phyloP scores from a whole-genome alignment of 2,888 invertebrate species.

The Eueremaeus valkanovi region DNA sequence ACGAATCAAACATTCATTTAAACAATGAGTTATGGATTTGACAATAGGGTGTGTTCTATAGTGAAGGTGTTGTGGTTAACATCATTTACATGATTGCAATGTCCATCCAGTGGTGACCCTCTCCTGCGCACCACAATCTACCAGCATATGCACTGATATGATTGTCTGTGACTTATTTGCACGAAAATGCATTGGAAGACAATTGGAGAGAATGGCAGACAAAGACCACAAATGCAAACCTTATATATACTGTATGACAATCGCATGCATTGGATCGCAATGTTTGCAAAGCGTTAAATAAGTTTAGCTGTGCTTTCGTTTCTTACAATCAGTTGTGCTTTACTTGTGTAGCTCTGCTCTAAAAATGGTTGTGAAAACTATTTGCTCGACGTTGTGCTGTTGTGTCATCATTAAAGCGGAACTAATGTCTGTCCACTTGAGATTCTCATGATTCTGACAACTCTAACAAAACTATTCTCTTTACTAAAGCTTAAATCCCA shows the following conservation, averaged over 20 bases:
- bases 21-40: not conserved
- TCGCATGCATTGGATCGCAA: not conserved
- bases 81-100: slow-evolving; percentile 29
- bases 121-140: not conserved
- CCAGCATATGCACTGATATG: not conserved
- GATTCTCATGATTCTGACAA: slow-evolving; percentile 20
- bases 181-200: not conserved
- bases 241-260: slow-evolving; percentile 24
- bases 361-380: not conserved
- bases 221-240: slow-evolving; percentile 9
- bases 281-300: slow-evolving; percentile 23
- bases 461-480: not conserved
- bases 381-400: not conserved
- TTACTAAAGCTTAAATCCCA: not conserved
- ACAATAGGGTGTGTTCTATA: slow-evolving; percentile 16
- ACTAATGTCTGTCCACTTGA: slow-evolving; percentile 31
- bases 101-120: not conserved
- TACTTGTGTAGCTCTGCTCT: too few relatives aligned
- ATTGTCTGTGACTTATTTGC: slow-evolving; percentile 21
- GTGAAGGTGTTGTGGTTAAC: not conserved
- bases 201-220: not conserved
- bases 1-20: not conserved
- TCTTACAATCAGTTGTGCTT: not conserved
- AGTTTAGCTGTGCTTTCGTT: slow-evolving; percentile 15
- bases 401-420: slow-evolving; percentile 6